Conservation (phyloP, 2,113 vertebrate species). For the Sorex fumeus region DNA sequence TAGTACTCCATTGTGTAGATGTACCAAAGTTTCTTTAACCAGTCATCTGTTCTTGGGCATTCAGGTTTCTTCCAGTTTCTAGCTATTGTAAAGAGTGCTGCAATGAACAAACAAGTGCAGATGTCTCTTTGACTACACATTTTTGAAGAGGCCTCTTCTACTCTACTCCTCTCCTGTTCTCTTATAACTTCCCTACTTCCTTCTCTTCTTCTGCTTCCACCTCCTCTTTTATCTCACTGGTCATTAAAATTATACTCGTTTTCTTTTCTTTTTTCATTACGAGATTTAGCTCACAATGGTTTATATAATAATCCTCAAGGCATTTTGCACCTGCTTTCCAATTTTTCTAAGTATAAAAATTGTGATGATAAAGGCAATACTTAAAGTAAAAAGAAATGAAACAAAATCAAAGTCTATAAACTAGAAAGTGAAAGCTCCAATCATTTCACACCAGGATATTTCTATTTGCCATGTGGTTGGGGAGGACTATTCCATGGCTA, state of each 20-base stretch:
- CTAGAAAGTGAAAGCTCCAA: neutral
- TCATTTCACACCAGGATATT: accelerated
- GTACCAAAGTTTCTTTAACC: too few species aligned
- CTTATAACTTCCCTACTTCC: too few species aligned
- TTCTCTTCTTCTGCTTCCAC: accelerated
- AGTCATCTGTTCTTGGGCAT: too few species aligned
- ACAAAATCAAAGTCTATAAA: neutral
- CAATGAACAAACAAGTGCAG: too few species aligned
- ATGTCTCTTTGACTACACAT: too few species aligned
- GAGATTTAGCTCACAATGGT: neutral
- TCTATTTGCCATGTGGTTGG: accelerated
- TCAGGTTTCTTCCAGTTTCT: too few species aligned
- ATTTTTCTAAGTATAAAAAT: neutral
- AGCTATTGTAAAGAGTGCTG: too few species aligned
- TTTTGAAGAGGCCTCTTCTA: neutral
- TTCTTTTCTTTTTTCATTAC: neutral
- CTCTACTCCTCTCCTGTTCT: neutral
- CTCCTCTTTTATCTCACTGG: neutral
- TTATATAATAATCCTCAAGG: neutral
- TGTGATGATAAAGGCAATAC: neutral
- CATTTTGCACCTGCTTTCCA: neutral
- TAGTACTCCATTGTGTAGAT: too few species aligned
- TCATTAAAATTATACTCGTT: neutral
- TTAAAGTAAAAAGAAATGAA: neutral
- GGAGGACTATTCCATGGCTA: accelerated